These are phyloP conservation scores for Eustalomyia histrio DNA, from an alignment of 2,888 invertebrate genomes.

Conservation along the genomic window DNA sequence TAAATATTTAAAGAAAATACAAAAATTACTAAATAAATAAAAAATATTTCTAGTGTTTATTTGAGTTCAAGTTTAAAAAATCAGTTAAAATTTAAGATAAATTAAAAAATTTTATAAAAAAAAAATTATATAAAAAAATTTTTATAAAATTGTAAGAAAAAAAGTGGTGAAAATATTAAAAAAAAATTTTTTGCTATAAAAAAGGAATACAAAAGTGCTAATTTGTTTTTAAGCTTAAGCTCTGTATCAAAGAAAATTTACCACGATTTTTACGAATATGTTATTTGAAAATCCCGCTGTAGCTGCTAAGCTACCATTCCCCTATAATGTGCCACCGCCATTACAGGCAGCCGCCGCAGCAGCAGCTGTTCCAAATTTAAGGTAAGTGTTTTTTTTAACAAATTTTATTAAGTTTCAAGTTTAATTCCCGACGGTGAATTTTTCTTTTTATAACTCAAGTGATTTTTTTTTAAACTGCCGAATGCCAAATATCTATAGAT, in stretches of 20 bases:
- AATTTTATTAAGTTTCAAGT: neutral
- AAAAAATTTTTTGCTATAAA: neutral
- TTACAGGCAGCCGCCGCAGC: slow-evolving; percentile 80
- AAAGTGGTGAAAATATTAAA: neutral
- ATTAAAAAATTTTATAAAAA: slow-evolving; percentile 20
- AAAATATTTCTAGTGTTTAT: slow-evolving; percentile 32
- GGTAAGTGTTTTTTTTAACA: slow-evolving; percentile 71
- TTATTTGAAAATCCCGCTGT: slow-evolving; percentile 86
- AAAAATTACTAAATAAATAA: neutral
- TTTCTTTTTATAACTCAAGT: neutral
- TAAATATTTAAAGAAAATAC: slow-evolving; percentile 19
- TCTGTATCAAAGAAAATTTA: slow-evolving; percentile 37
- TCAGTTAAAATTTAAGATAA: slow-evolving; percentile 25
- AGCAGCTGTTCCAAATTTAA: slow-evolving; percentile 79
- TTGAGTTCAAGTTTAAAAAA: slow-evolving; percentile 17
- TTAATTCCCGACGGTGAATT: neutral
- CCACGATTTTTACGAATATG: slow-evolving; percentile 79
- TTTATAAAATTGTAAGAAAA: neutral
- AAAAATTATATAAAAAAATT: slow-evolving; percentile 19
- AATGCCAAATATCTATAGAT: too few species aligned
- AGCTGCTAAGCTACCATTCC: slow-evolving; percentile 84
- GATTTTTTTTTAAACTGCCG: too few species aligned
- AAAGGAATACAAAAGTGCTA: neutral
- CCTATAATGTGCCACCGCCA: slow-evolving; percentile 87
- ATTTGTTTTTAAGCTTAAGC: slow-evolving; percentile 7